Evolutionary conservation across 2,113 vertebrate species (phyloP).

Genomic region (Columba livia): DNA sequence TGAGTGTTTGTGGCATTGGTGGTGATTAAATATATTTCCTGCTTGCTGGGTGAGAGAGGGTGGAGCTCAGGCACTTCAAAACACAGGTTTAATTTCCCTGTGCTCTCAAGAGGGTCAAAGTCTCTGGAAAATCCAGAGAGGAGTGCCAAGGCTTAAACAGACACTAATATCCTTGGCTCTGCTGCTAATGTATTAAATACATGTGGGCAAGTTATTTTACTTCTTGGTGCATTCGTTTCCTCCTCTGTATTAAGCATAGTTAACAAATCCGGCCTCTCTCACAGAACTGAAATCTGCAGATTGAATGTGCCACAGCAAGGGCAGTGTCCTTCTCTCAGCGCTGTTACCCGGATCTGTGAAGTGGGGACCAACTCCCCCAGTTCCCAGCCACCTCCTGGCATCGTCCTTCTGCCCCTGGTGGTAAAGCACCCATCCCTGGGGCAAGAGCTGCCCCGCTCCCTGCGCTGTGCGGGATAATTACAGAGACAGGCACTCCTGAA

Average conservation of each 20-base stretch:
- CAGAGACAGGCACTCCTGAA: not conserved
- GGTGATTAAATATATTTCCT: not conserved
- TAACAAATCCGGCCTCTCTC: not conserved
- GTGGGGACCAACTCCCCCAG: not conserved
- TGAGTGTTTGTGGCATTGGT: not conserved
- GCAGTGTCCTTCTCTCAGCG: not conserved
- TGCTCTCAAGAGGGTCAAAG: not conserved
- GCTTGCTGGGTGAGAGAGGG: not conserved
- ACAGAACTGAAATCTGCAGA: not conserved
- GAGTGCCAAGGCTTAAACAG: slow-evolving; percentile 3
- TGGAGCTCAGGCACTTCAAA: not conserved
- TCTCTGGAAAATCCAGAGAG: not conserved
- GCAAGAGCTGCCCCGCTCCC: not conserved
- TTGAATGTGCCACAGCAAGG: not conserved
- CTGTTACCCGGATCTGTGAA: not conserved
- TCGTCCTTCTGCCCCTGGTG: not conserved
- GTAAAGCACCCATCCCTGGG: not conserved
- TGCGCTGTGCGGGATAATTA: not conserved
- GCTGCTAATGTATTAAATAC: not conserved
- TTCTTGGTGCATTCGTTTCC: not conserved
- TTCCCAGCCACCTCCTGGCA: not conserved
- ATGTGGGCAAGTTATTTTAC: not conserved
- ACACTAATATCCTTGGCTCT: slow-evolving; percentile 9
- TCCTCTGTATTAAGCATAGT: not conserved
- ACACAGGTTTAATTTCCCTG: not conserved